These are phyloP conservation scores for Simalia tracyae DNA, from an alignment of 2,797 vertebrate genomes.

Conservation along the genomic window DNA sequence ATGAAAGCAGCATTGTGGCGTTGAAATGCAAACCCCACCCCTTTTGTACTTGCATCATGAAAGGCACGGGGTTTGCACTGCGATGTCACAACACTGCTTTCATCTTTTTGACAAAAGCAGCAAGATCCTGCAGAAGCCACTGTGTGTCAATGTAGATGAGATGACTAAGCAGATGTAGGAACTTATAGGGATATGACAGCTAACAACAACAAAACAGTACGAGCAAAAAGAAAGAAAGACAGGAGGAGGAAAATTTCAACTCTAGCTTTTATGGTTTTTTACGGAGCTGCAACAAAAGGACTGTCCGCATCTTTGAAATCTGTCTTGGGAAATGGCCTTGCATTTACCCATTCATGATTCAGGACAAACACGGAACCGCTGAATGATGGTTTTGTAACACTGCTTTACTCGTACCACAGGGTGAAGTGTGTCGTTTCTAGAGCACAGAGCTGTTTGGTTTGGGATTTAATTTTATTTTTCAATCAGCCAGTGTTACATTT, in stretches of 20 bases:
- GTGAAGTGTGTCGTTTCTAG: not conserved
- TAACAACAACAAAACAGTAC: not conserved
- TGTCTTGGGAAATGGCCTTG: slow-evolving; percentile 18
- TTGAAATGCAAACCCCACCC: not conserved
- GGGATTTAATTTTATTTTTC: not conserved
- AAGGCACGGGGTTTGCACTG: not conserved
- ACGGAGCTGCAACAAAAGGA: too few relatives aligned
- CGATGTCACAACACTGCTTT: not conserved
- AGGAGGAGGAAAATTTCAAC: not conserved
- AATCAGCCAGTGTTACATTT: slow-evolving; percentile 8
- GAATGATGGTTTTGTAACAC: slow-evolving; percentile 21
- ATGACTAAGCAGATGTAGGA: not conserved
- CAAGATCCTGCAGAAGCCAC: not conserved
- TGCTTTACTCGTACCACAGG: slow-evolving; percentile 21
- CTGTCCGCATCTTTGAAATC: not conserved
- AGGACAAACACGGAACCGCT: slow-evolving; percentile 32
- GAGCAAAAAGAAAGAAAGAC: not conserved
- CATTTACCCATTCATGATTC: not conserved
- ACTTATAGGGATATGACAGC: not conserved
- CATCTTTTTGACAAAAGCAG: not conserved
- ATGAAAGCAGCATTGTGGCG: not conserved
- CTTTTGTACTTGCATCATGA: not conserved
- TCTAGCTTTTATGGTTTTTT: not conserved
- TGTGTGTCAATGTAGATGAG: not conserved
- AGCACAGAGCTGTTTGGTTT: slow-evolving; percentile 32